A percentile compares a stretch with the other conserved stretches of the same genome.
phyloP scores from a whole-genome alignment of 2,888 invertebrate genomes.

The Orchesella flavescens region DNA sequence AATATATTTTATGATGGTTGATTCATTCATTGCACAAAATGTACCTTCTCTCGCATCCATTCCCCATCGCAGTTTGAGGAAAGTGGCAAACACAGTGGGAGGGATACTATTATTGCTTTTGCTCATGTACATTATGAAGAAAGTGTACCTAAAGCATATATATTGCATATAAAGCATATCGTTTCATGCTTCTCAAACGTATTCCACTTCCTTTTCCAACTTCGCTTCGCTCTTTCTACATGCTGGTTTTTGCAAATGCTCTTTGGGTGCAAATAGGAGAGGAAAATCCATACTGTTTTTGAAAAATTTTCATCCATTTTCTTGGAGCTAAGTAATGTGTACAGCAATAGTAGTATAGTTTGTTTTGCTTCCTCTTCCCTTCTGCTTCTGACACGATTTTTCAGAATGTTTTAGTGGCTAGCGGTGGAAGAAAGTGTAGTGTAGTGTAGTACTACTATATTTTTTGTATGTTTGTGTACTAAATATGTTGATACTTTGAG shows the following conservation, averaged over 20 bases:
- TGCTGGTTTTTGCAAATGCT: neutral
- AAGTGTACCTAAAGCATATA: neutral
- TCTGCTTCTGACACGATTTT: no score
- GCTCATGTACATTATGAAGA: neutral
- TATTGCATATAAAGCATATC: neutral
- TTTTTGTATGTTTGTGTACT: no score
- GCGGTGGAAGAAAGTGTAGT: no score
- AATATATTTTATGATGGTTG: neutral
- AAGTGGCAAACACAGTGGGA: conserved; percentile 43
- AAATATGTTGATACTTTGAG: no score
- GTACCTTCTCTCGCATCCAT: conserved; percentile 14
- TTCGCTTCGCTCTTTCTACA: neutral
- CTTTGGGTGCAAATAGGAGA: no score
- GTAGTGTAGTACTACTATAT: no score
- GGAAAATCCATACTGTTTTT: no score
- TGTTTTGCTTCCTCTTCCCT: no score
- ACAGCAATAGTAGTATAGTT: no score
- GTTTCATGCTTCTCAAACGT: neutral
- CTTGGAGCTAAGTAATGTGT: no score
- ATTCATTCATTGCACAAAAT: conserved; percentile 8
- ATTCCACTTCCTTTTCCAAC: neutral
- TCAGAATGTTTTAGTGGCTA: no score
- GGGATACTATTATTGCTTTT: conserved; percentile 42
- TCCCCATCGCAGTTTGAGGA: conserved; percentile 31
- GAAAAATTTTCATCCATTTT: no score